phyloP scores from a whole-genome alignment of 2,113 vertebrate species.

The Puma concolor region DNA sequence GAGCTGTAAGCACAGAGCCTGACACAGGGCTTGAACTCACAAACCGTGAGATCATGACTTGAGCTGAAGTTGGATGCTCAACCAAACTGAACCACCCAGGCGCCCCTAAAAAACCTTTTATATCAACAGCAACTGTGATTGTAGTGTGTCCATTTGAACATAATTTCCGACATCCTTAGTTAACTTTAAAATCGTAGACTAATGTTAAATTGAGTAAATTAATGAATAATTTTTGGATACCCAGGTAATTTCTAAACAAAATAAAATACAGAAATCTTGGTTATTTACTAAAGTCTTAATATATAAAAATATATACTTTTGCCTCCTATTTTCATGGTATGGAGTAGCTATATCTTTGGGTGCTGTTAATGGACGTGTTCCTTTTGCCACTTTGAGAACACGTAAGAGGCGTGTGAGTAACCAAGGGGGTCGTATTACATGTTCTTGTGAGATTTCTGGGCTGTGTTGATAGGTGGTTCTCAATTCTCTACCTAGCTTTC shows the following conservation, averaged over 20 bases:
- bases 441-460: not conserved
- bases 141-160: not conserved
- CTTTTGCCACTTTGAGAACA: not conserved
- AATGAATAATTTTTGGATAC: not conserved
- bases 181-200: not conserved
- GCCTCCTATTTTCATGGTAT: not conserved
- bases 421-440: not conserved
- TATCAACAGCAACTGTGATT: not conserved
- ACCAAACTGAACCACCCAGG: too few relatives aligned
- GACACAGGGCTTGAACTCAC: too few relatives aligned
- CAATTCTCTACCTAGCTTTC: not conserved
- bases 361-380: not conserved
- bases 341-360: not conserved
- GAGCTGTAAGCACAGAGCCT: too few relatives aligned
- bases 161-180: not conserved
- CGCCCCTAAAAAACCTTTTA: not conserved
- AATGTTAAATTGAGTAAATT: slow-evolving; percentile 2
- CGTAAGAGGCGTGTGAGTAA: not conserved
- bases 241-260: slow-evolving; percentile 33
- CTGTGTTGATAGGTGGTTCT: not conserved
- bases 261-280: not conserved
- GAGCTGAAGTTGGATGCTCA: too few relatives aligned
- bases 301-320: not conserved
- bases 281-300: not conserved
- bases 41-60: too few relatives aligned